Conservation (phyloP, 2,113 vertebrate genomes). For the Amphilophus citrinellus region DNA sequence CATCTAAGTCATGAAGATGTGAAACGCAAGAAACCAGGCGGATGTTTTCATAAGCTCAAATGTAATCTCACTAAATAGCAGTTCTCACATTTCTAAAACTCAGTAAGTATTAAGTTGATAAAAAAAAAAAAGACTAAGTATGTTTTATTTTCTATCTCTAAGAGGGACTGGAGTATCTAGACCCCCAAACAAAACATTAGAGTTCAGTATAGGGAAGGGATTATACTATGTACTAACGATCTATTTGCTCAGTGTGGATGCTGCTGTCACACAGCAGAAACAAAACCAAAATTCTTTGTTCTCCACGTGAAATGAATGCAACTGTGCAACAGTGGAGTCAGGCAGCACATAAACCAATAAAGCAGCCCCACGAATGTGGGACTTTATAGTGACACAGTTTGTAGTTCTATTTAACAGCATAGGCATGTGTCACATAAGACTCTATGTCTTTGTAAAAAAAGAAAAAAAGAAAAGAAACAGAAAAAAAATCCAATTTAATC, state of each 20-base stretch:
- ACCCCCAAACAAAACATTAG: background rate
- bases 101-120: too few relatives aligned
- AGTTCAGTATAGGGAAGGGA: background rate
- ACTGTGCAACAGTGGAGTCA: background rate
- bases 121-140: background rate
- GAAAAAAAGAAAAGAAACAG: background rate
- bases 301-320: constrained; percentile 4
- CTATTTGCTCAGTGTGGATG: background rate
- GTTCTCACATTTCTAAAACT: background rate
- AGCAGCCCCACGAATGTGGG: background rate
- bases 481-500: constrained; percentile 6
- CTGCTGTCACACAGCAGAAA: background rate
- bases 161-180: background rate
- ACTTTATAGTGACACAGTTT: background rate
- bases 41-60: background rate
- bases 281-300: background rate
- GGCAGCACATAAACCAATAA: background rate
- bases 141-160: background rate
- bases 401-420: background rate
- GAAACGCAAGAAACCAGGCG: background rate
- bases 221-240: background rate
- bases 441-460: background rate
- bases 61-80: background rate
- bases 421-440: background rate
- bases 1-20: background rate